Conservation (phyloP, 2,113 vertebrate species). For the Nothocercus julius region DNA sequence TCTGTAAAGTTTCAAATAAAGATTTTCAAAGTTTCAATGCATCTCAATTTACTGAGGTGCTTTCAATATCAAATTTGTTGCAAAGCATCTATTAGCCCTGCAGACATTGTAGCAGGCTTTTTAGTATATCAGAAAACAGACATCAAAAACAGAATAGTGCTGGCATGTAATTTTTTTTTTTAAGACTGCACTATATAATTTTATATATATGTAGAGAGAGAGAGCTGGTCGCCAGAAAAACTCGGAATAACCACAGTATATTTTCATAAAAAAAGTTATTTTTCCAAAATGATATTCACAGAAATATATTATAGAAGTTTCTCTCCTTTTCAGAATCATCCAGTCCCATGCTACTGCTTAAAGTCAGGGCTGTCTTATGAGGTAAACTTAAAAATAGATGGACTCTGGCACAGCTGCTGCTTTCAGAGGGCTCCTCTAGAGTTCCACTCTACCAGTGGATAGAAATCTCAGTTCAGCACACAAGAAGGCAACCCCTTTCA, state of each 20-base stretch:
- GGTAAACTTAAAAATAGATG: background rate
- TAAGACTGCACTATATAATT: background rate
- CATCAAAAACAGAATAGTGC: background rate
- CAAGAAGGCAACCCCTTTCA: background rate
- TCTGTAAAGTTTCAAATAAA: background rate
- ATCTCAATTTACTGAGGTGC: background rate
- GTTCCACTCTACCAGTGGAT: background rate
- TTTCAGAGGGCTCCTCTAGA: background rate
- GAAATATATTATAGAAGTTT: background rate
- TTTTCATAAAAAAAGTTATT: background rate
- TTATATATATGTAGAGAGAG: background rate
- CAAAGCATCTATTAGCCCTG: background rate
- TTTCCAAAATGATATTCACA: background rate
- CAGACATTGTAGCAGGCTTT: background rate
- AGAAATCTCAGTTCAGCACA: background rate
- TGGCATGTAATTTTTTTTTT: background rate
- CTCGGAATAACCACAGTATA: background rate
- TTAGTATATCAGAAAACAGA: background rate
- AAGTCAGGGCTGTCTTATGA: background rate
- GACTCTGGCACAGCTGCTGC: background rate
- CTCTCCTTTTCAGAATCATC: too few species aligned
- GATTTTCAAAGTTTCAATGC: background rate
- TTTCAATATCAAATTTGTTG: background rate
- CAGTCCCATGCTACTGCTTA: background rate
- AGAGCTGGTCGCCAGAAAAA: background rate